Evolutionary conservation across 2,113 vertebrate genomes (phyloP).

Genomic region (Elephas maximus): DNA sequence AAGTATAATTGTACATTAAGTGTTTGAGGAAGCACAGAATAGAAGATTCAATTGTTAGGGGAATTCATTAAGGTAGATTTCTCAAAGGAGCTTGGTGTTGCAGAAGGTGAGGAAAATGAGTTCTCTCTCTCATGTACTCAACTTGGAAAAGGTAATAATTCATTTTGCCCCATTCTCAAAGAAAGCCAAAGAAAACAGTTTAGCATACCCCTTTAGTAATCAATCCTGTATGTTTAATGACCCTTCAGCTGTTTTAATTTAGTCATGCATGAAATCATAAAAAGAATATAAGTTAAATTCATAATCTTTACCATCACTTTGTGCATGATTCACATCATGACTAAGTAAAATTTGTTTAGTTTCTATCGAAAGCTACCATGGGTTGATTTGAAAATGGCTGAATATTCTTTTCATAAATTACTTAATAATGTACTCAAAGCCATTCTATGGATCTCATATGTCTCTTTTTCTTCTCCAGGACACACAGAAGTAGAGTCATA

Average conservation of each 20-base stretch:
- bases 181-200: constrained; percentile 66
- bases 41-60: constrained; percentile 69
- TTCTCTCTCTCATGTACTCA: constrained; percentile 43
- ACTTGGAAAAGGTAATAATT: constrained; percentile 55
- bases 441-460: background rate
- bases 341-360: constrained; percentile 28
- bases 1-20: constrained; percentile 74
- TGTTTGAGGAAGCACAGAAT: constrained; percentile 67
- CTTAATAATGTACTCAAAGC: background rate
- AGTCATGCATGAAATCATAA: constrained; percentile 62
- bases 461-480: background rate
- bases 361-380: constrained; percentile 5
- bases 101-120: constrained; percentile 65
- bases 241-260: constrained; percentile 55
- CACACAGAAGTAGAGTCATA: background rate
- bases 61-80: constrained; percentile 74
- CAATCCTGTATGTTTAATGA: constrained; percentile 57
- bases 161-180: constrained; percentile 62
- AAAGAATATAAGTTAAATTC: constrained; percentile 20
- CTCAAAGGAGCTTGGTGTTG: constrained; percentile 60
- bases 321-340: constrained; percentile 20
- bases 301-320: constrained; percentile 22
- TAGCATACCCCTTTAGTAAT: constrained; percentile 35
- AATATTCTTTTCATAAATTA: constrained; percentile 19
- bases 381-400: background rate